Evolutionary conservation across 2,888 invertebrate genomes (phyloP).

Genomic region (Agrochola litura): DNA sequence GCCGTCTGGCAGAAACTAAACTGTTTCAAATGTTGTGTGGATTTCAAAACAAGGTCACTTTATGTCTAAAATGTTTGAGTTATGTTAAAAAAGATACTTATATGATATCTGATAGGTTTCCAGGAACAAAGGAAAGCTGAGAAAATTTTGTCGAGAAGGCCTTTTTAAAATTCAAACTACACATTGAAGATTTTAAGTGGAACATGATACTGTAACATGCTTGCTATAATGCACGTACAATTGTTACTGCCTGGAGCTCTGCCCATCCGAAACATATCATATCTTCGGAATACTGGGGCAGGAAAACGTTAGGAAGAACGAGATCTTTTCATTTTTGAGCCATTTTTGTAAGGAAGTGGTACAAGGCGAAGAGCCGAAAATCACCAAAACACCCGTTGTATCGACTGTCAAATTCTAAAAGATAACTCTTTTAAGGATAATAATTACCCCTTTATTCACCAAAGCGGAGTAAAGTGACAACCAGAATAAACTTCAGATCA

Average conservation of each 20-base stretch:
- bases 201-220: constrained; percentile 21
- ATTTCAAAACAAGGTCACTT: neutral
- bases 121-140: neutral
- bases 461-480: neutral
- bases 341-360: neutral
- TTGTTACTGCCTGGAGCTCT: constrained; percentile 44
- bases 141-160: neutral
- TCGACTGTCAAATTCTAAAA: no score
- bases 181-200: constrained; percentile 22
- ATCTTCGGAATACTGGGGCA: constrained; percentile 6
- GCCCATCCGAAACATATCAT: constrained; percentile 30
- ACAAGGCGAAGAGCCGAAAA: neutral
- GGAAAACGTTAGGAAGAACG: constrained; percentile 10
- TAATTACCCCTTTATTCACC: no score
- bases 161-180: neutral
- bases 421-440: no score
- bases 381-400: neutral
- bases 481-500: neutral
- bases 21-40: neutral
- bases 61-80: neutral
- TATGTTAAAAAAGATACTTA: neutral
- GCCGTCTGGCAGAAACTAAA: no score
- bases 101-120: neutral
- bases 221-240: constrained; percentile 44
- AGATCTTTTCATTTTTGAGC: constrained; percentile 3